Evolutionary conservation across 2,888 invertebrate genomes (phyloP), one percentile per base, ranked within the genome.

Genomic region (Xiphydria camelus): DNA sequence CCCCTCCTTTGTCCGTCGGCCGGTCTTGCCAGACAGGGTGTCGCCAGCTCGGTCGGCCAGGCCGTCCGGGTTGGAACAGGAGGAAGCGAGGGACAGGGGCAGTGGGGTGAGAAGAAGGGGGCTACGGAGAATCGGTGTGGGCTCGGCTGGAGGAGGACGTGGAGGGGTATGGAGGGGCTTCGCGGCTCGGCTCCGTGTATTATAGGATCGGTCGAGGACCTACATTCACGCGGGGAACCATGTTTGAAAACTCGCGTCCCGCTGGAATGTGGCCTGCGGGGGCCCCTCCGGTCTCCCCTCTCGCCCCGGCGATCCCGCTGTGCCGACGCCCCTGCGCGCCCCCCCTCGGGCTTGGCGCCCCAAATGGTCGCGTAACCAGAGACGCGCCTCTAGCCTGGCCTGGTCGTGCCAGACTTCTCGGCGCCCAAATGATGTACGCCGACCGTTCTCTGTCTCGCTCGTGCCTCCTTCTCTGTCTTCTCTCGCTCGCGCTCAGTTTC

Each of bases 11-110:
- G 68, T 71, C 65, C 88, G 77, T 55, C 73, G 86, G 73, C 70
- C 79, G 84, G 83, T 86, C 86, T 85, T 82, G 85, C 89, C 89
- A 91, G 91, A 91, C 91, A 90, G 87, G 88, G 89, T 90, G 91
- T 91, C 91, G 91, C 91, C 91, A 83, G 85, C 83, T 86, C 82
- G 80, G 82, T 82, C 83, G 81, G 82, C 86, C 85, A 86, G 88
- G 88, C 87, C 62, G 64, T 61, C 51, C 63, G 63, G 61, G 61
- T 63, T 49, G 55, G 6, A 14, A 2, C 6, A 10, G 5, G 7
- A n/a, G 15, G 29, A 10, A 12, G 17, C 33, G 20, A 20, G 35
- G 32, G 40, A 32, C 26, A 29, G 20, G 33, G 14, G 39, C 26
- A 22, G 39, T 42, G 35, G 33, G 31, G 19, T 10, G 35, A 29